Evolutionary conservation across 53 echinoderm and acorn worm species (phyloP), one percentile per base, ranked within the genome.

Genomic region (Holothuria leucospilota): DNA sequence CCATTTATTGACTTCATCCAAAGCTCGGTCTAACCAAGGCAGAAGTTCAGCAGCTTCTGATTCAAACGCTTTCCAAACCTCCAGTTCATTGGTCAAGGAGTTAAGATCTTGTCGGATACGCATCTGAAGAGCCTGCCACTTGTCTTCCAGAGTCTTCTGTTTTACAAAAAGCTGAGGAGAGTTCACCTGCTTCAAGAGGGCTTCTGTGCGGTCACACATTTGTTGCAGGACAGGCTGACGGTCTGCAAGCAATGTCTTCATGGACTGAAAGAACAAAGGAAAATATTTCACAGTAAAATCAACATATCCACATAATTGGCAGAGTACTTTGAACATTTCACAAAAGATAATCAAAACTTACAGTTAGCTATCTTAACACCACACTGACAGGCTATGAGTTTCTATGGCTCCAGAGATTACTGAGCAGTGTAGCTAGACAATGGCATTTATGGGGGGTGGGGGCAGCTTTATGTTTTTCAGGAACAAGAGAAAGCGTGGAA

Each of bases 61-160:
- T 4, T 95, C 92, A 91, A 99, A 99, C 20, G 93, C 89, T 77
- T 85, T 89, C 99, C 99, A 99, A 65, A 91, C 93, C 62, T 92
- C 92, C 24, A 95, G 77, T 46, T 95, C 92, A 24, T 73, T 82
- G 53, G 86, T 93, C 84, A 95, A 82, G 39, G 86, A 74, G 79
- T 92, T 90, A 30, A 99, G 87, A 64, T 99, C 95, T n/a, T 89
- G 87, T 61, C 71, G 83, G 85, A 95, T 86, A 71, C 87, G 87
- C 80, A 87, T 88, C 72, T 90, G 90, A 0, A 99, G 91, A 6
- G 77, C 81, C 64, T 88, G 82, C 99, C 99, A 99, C 51, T 92
- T 90, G 64, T 99, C 99, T 30, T 81, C 86, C 59, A 99, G 82
- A 69, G 86, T 74, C 14, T 72, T 63, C 20, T 95, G 95, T 46